phyloP scores from a whole-genome alignment of 2,888 invertebrate species.

The Papilio demoleus region DNA sequence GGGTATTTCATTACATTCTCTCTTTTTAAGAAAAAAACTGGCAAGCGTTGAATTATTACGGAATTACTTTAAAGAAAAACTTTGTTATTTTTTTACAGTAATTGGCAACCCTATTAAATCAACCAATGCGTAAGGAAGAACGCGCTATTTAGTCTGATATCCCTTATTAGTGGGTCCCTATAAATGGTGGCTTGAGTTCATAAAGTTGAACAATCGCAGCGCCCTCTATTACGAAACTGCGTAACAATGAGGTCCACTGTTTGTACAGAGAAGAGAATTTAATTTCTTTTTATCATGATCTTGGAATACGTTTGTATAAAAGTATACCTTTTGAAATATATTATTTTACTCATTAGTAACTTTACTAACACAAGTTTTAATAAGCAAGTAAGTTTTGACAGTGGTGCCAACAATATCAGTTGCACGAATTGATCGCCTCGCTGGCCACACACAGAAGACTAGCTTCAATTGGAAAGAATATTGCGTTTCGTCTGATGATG shows the following conservation, averaged over 20 bases:
- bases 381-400: no score
- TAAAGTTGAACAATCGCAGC: conserved; percentile 49
- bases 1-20: no score
- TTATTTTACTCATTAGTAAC: neutral
- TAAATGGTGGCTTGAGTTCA: conserved; percentile 50
- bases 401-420: no score
- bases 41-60: no score
- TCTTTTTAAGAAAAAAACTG: no score
- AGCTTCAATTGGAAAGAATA: no score
- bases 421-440: no score
- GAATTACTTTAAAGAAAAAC: no score
- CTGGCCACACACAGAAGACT: no score
- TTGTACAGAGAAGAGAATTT: conserved; percentile 4
- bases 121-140: conserved; percentile 48
- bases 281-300: neutral
- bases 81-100: neutral
- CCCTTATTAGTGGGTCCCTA: conserved; percentile 53
- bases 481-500: no score
- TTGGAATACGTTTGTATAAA: neutral
- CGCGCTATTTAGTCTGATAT: conserved; percentile 46
- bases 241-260: conserved; percentile 43
- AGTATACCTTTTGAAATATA: neutral
- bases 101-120: conserved; percentile 45
- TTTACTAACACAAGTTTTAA: neutral
- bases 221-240: conserved; percentile 37